Evolutionary conservation across 1,140 invertebrate genomes (phyloP), one percentile per base, ranked within the genome.

Genomic region (Xylocopa sonorina): DNA sequence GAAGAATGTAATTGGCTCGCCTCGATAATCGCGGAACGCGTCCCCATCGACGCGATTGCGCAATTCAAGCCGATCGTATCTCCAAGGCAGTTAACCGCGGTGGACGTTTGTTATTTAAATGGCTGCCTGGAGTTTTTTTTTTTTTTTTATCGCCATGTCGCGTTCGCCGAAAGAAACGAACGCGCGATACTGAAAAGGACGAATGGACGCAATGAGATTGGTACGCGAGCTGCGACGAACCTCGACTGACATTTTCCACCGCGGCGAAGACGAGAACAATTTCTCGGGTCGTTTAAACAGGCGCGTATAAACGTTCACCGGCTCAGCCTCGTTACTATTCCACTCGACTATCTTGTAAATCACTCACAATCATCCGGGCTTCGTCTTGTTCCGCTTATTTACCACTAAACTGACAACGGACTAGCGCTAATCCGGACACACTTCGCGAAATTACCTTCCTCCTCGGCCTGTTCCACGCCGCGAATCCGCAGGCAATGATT

Each of bases 351-450:
- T 84, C 71, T 64, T 80, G 68, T 84, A 84, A 84, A 81, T 41
- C 72, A 84, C 78, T 43, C 82, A 67, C 72, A 67, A 68, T 82
- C 83, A 78, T 86, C 57, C 64, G 63, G 43, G 43, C 38, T 71
- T 73, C 79, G 63, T 84, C 79, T 86, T 86, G 79, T 68, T 69
- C 71, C 80, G 68, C 82, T 86, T 86, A 86, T 86, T 86, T 86
- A 74, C 51, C 79, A 78, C 69, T 72, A 79, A 86, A 86, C 67
- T 69, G 85, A 86, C 72, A 83, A 80, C 80, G 74, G 58, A 73
- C 80, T 80, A 83, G 41, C 75, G 53, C 69, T 85, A 85, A 86
- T 85, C 64, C 75, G 43, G 51, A 71, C 80, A 80, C 77, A 86
- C 84, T 86, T 78, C 57, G 68, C 66, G n/a, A 82, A 83, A 86